These are phyloP conservation scores for Bruchidius siliquastri DNA, from an alignment of 2,888 invertebrate genomes.

Conservation along the genomic window DNA sequence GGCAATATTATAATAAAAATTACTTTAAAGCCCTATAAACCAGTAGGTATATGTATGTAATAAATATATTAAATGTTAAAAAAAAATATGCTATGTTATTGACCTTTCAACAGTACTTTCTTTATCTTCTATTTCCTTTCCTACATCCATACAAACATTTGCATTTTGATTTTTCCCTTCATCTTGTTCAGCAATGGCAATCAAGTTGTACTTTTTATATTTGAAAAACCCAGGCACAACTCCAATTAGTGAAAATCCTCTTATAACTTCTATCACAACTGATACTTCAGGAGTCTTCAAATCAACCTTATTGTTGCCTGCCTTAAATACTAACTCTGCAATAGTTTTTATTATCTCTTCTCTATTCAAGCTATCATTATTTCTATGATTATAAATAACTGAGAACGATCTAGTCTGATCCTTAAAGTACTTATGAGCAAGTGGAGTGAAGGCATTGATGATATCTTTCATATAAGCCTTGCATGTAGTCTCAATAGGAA, in stretches of 20 bases:
- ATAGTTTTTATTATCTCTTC: conserved; percentile 69
- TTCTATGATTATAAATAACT: conserved; percentile 72
- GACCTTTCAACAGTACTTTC: not conserved
- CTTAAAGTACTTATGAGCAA: conserved; percentile 72
- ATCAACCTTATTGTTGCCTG: conserved; percentile 74
- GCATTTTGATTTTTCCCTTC: conserved; percentile 4
- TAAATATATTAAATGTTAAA: too few relatives aligned
- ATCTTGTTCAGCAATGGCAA: conserved; percentile 51
- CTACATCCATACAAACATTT: not conserved
- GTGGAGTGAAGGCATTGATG: conserved; percentile 43
- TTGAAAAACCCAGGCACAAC: conserved; percentile 74
- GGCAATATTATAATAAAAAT: too few relatives aligned
- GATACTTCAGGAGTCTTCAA: conserved; percentile 72
- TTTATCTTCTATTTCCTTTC: not conserved
- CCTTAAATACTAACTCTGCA: conserved; percentile 64
- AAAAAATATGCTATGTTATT: not conserved
- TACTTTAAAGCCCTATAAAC: too few relatives aligned
- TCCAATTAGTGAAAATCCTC: conserved; percentile 72
- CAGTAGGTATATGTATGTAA: too few relatives aligned
- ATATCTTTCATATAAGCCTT: conserved; percentile 73
- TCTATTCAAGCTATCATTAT: conserved; percentile 64
- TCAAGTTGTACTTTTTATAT: conserved; percentile 80
- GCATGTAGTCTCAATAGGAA: conserved; percentile 79
- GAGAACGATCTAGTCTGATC: conserved; percentile 69
- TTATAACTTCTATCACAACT: conserved; percentile 78